phyloP scores from a whole-genome alignment of 2,888 invertebrate species.

The Nephrocerus scutellatus region DNA sequence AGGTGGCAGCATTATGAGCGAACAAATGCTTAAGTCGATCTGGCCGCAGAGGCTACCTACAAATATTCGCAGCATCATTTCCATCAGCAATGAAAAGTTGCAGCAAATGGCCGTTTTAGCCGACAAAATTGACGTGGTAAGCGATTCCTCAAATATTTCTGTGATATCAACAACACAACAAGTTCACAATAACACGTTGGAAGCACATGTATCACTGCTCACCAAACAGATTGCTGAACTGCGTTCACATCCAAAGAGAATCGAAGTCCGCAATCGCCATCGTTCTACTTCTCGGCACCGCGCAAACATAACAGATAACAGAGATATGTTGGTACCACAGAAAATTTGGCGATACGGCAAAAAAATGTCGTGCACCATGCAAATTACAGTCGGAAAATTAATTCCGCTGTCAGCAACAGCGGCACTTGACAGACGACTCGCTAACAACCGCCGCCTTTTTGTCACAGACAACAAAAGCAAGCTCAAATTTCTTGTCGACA shows the following conservation, averaged over 20 bases:
- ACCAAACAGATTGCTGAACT: slow-evolving; percentile 2
- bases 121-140: slow-evolving; percentile 19
- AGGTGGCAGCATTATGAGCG: slow-evolving; percentile 20
- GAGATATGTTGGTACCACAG: slow-evolving; percentile 17
- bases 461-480: slow-evolving; percentile 3
- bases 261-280: not conserved
- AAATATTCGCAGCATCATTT: slow-evolving; percentile 21
- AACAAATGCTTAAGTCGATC: slow-evolving; percentile 24
- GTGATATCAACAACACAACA: too few species aligned
- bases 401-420: slow-evolving; percentile 6
- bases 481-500: slow-evolving; percentile 17
- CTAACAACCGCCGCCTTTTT: slow-evolving; percentile 5
- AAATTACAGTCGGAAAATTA: slow-evolving; percentile 12
- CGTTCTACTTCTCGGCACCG: not conserved
- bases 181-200: too few species aligned
- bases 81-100: slow-evolving; percentile 19
- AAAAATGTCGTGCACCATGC: slow-evolving; percentile 13
- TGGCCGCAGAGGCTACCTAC: slow-evolving; percentile 26
- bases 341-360: slow-evolving; percentile 16
- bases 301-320: too few species aligned
- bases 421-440: slow-evolving; percentile 14
- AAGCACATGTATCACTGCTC: too few species aligned
- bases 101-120: slow-evolving; percentile 16
- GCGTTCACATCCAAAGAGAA: not conserved
- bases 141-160: slow-evolving; percentile 7